A percentile compares a stretch with the other conserved stretches of the same genome.
Conservation (phyloP, 2,113 vertebrate genomes). For the Xenopus tropicalis region UCB_Xtro_10.0 CM004450.2:25769001-25769500, state of each 20-base stretch:
- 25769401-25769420: constrained; percentile 2
- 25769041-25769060: too few species aligned
- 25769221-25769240: constrained; percentile 83
- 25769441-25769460: neutral
- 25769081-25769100: too few species aligned
- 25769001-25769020: too few species aligned
- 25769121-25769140: too few species aligned
- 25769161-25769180: too few species aligned
- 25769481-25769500: neutral
- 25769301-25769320: constrained; percentile 84
- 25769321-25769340: constrained; percentile 73
- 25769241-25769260: constrained; percentile 88
- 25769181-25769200: too few species aligned
- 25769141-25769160: too few species aligned
- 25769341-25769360: constrained; percentile 66
- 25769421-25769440: neutral
- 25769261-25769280: constrained; percentile 82
- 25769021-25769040: too few species aligned
- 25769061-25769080: too few species aligned
- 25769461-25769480: neutral
- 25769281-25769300: constrained; percentile 74
- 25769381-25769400: constrained; percentile 63
- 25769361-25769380: constrained; percentile 83
- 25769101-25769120: too few species aligned
- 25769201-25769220: too few species aligned